Evolutionary conservation across 1,140 invertebrate genomes (phyloP), one percentile per base, ranked within the genome.

Genomic region (Calosoma granatense): DNA sequence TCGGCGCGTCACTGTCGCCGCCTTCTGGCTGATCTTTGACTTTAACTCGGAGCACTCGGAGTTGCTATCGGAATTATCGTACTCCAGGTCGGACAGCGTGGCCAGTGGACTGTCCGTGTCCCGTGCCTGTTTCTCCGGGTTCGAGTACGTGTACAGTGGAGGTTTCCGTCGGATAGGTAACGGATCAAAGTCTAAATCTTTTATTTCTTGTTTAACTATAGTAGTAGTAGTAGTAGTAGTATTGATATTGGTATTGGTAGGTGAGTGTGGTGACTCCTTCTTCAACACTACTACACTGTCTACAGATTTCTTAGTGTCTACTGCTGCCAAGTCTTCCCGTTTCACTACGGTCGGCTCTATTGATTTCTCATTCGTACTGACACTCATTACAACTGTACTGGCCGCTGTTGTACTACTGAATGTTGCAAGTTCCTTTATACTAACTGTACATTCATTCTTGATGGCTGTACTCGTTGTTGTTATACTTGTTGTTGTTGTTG

Each of bases 141-240:
- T 87, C 0, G 86, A 87, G 62, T 88, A 88, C 0, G 85, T 87
- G 65, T 87, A 88, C 3, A 87, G 69, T 2, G 85, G 82, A 21
- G 86, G 85, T 9, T 82, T 84, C 30, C 84, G 78, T 61, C 85
- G 75, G 58, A 85, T 80, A 1, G 85, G 84, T 51, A 84, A 78
- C 1, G 83, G 82, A 65, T 86, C 84, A 57, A 77, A 75, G 57
- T 78, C 75, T 2, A 73, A 70, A 2, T 70, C 60, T 61, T 73
- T 72, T 26, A 69, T 68, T 43, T 71, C 61, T 36, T 65, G 62
- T 47, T 67, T 61, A 43, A 67, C 64, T 53, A 69, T n/a, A n/a
- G 36, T 43, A 19, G 56, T 26, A 20, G n/a, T 14, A 53, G 63
- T n/a, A 67, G 47, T 63, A 17, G 51, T n/a, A 43, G 68, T 65